A percentile compares a stretch with the other conserved stretches of the same genome.
Evolutionary conservation across 2,797 vertebrate genomes (phyloP).

Genomic region (Cossypha niveicapilla): DNA sequence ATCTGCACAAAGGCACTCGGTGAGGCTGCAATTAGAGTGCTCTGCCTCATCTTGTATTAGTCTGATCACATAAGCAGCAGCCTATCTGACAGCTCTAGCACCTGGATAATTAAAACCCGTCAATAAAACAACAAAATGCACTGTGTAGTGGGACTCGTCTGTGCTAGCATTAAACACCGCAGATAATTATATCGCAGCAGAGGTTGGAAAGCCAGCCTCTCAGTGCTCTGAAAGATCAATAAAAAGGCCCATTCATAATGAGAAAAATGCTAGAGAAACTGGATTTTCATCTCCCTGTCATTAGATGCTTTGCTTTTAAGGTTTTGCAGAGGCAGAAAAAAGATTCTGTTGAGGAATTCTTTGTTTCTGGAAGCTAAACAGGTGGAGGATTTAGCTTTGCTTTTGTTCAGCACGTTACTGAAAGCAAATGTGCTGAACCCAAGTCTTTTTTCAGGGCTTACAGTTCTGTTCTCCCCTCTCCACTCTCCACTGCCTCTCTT

Average conservation of each 20-base stretch:
- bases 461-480: background rate
- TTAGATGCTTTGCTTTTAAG: conserved; percentile 10
- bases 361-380: conserved; percentile 20
- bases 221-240: background rate
- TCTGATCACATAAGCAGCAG: conserved; percentile 20
- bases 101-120: conserved; percentile 44
- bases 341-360: conserved; percentile 11
- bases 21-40: background rate
- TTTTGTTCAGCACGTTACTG: background rate
- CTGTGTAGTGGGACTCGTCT: background rate
- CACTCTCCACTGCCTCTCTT: background rate
- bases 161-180: conserved; percentile 6
- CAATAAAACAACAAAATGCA: conserved; percentile 47
- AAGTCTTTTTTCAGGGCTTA: background rate
- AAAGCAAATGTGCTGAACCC: background rate
- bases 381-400: background rate
- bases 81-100: conserved; percentile 9
- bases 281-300: conserved; percentile 26
- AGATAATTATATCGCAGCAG: conserved; percentile 24
- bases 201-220: conserved; percentile 39
- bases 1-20: background rate
- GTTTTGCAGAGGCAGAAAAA: background rate
- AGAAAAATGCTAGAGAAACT: conserved; percentile 1
- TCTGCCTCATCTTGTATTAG: background rate
- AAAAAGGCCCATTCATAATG: conserved; percentile 15